Conservation (phyloP, 2,797 vertebrate genomes). For the Pristis pectinata region DNA sequence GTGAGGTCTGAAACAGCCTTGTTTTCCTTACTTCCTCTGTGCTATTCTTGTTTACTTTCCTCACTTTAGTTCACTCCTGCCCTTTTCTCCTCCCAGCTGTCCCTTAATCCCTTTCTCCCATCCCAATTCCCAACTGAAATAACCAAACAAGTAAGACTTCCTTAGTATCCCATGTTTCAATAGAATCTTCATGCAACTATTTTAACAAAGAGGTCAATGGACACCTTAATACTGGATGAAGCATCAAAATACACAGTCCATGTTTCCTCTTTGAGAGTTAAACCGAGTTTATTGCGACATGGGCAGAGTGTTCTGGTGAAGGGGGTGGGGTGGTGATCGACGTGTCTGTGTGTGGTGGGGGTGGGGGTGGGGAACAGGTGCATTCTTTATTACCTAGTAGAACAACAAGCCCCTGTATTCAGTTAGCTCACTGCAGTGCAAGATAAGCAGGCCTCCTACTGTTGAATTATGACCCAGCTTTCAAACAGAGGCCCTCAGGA, state of each 20-base stretch:
- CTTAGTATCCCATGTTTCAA: constrained; percentile 46
- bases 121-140: constrained; percentile 12
- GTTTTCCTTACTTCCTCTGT: constrained; percentile 12
- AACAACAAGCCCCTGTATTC: constrained; percentile 49
- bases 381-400: constrained; percentile 44
- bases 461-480: constrained; percentile 61
- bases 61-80: constrained; percentile 24
- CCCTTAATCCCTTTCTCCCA: constrained; percentile 34
- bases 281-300: constrained; percentile 42
- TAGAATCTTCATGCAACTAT: constrained; percentile 49
- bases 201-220: constrained; percentile 56
- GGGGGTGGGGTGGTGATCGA: neutral
- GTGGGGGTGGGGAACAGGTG: constrained; percentile 43
- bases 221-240: neutral
- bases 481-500: constrained; percentile 53
- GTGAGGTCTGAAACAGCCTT: neutral
- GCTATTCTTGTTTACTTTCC: constrained; percentile 17
- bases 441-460: constrained; percentile 57
- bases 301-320: neutral
- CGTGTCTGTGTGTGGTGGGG: neutral
- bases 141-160: constrained; percentile 43
- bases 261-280: constrained; percentile 39
- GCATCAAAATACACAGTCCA: constrained; percentile 28
- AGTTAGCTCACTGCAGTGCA: constrained; percentile 49
- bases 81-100: neutral